Base-by-base conservation (phyloP, 2,113 vertebrate species). In the Coregonus clupeaformis region DNA sequence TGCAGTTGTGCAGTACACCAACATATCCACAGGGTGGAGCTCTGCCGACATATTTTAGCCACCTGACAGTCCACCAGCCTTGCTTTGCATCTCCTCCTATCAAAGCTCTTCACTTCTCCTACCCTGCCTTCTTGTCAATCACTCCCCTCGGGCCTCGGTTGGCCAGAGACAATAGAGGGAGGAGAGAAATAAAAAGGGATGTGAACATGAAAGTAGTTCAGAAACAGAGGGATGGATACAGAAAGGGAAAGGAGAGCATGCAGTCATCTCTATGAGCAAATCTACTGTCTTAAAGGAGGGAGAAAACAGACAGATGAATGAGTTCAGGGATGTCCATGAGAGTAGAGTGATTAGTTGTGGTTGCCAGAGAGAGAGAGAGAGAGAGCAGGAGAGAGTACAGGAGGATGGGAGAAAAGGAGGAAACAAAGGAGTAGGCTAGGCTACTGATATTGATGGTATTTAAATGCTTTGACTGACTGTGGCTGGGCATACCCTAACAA, bases 301-400 rank as follows among this genome's bases (percentile, higher is more conserved):
- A 30, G 32, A 30, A 62, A 66, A 30, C 76, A 63, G 80, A 83
- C 76, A 83, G 82, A 82, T 91, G 91, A 93, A 93, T 91, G 87
- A 77, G 92, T 91, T 91, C 91, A 91, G 89, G 85, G 83, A 83
- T 75, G 78, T 90, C 87, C 91, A 73, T 78, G 90, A 91, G 91
- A 91, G 88, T 87, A 89, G 77, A 69, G 77, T 65, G 73, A 78
- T 47, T 45, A 4, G 24, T 45, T 68, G 67, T 68, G 42, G 12
- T 20, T 55, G 69, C 6, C 22, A 55, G 64, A 32, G 30, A 30
- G 71, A 36, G 57, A 74, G 25, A 62, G 29, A 11, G 24, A 60
- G 36, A 18, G 74, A 22, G 14, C n/a, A 18, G 24, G 57, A 47
- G 52, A 22, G 55, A 57, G 42, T 29, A 66, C 47, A 14, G 13